Conservation (phyloP, 2,797 vertebrate species). For the Diceros bicornis region DNA sequence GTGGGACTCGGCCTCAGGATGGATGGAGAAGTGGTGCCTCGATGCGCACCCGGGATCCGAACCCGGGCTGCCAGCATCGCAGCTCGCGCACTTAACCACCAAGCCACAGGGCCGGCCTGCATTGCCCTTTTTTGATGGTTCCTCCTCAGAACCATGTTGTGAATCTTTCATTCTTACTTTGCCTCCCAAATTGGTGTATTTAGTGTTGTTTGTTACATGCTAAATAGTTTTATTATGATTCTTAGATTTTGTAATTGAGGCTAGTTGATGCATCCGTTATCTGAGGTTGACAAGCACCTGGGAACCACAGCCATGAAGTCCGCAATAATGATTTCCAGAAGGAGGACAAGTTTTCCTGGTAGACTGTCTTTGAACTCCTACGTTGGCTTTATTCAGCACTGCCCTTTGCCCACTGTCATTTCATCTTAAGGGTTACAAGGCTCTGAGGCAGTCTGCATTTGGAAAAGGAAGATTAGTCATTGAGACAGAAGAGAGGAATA, state of each 20-base stretch:
- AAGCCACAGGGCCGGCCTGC: too few relatives aligned
- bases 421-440: background rate
- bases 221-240: background rate
- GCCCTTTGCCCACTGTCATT: background rate
- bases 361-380: background rate
- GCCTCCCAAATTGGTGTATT: background rate
- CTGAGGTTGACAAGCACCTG: background rate
- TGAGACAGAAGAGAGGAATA: background rate
- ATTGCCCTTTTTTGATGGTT: background rate
- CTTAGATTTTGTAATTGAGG: background rate
- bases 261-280: background rate
- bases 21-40: too few relatives aligned
- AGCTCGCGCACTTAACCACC: too few relatives aligned
- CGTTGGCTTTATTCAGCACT: background rate
- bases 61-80: too few relatives aligned
- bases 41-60: too few relatives aligned
- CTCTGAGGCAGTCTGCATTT: background rate
- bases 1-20: too few relatives aligned
- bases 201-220: background rate
- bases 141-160: background rate
- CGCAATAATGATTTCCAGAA: background rate
- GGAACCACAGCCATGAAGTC: background rate
- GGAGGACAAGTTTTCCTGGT: background rate
- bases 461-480: background rate
- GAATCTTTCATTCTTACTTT: conserved; percentile 32